These are phyloP conservation scores for Pinna nobilis DNA, from an alignment of 1,140 invertebrate species.

Conservation along the genomic window DNA sequence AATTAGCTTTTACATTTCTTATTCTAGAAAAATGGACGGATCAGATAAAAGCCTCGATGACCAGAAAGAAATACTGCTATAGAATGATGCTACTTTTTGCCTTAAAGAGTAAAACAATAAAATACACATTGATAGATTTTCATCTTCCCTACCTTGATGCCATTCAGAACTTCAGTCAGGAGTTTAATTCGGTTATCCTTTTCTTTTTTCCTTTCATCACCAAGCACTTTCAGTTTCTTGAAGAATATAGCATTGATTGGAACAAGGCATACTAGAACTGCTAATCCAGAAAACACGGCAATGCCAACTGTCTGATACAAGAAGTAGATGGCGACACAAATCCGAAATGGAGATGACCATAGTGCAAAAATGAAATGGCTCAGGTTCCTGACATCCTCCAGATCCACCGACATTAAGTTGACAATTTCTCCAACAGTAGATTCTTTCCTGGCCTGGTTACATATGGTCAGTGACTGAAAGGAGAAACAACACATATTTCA, in stretches of 20 bases:
- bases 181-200: conserved; percentile 77
- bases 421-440: conserved; percentile 78
- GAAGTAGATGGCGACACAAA: conserved; percentile 89
- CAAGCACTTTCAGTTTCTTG: conserved; percentile 81
- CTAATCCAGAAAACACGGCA: conserved; percentile 70
- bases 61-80: too few relatives aligned
- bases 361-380: conserved; percentile 90
- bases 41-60: too few relatives aligned
- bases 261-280: conserved; percentile 71
- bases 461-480: conserved; percentile 58
- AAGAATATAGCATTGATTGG: conserved; percentile 89
- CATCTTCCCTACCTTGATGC: conserved; percentile 76
- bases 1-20: too few relatives aligned
- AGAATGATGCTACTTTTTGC: too few relatives aligned
- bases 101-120: too few relatives aligned
- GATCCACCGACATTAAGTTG: conserved; percentile 78
- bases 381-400: conserved; percentile 71
- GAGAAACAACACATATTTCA: background rate
- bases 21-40: too few relatives aligned
- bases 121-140: background rate
- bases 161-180: conserved; percentile 71
- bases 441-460: conserved; percentile 62
- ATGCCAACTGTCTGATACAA: conserved; percentile 84
- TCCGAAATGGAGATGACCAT: conserved; percentile 96
- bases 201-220: conserved; percentile 73